These are phyloP conservation scores for Hypsibius dujardini DNA, from an alignment of 1,140 invertebrate species.

Conservation along the genomic window DNA sequence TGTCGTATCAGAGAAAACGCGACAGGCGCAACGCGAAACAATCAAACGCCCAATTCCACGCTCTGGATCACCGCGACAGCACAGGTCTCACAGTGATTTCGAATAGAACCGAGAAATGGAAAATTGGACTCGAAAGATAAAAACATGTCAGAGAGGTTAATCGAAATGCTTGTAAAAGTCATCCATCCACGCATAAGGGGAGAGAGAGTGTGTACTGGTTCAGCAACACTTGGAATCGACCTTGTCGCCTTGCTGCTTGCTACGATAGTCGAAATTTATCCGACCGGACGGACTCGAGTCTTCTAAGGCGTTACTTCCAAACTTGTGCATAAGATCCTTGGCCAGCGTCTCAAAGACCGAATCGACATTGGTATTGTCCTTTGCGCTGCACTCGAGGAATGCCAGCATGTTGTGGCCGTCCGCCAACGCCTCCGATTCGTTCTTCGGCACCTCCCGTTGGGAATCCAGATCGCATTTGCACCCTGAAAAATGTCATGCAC, in stretches of 20 bases:
- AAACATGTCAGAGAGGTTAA: too few species aligned
- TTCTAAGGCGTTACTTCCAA: background rate
- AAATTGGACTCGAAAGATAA: too few species aligned
- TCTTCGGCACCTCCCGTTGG: slow-evolving; percentile 58
- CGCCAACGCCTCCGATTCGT: slow-evolving; percentile 62
- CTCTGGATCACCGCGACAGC: too few species aligned
- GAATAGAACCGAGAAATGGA: too few species aligned
- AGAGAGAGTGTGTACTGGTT: too few species aligned
- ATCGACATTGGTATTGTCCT: slow-evolving; percentile 13
- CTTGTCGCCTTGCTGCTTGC: background rate
- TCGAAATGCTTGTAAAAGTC: too few species aligned
- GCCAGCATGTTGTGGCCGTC: slow-evolving; percentile 30
- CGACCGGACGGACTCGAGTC: background rate
- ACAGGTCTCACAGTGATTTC: too few species aligned
- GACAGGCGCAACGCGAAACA: too few species aligned
- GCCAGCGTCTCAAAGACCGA: slow-evolving; percentile 9
- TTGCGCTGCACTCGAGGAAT: slow-evolving; percentile 11
- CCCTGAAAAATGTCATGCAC: too few species aligned
- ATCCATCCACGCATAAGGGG: too few species aligned
- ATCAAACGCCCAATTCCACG: too few species aligned
- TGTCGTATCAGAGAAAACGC: too few species aligned
- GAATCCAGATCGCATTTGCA: slow-evolving; percentile 73
- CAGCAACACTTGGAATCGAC: background rate
- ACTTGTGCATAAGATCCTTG: slow-evolving; percentile 15
- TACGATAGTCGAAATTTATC: slow-evolving; percentile 12